These are phyloP conservation scores for Rachycentron canadum DNA, from an alignment of 2,797 vertebrate species.

Conservation along the genomic window DNA sequence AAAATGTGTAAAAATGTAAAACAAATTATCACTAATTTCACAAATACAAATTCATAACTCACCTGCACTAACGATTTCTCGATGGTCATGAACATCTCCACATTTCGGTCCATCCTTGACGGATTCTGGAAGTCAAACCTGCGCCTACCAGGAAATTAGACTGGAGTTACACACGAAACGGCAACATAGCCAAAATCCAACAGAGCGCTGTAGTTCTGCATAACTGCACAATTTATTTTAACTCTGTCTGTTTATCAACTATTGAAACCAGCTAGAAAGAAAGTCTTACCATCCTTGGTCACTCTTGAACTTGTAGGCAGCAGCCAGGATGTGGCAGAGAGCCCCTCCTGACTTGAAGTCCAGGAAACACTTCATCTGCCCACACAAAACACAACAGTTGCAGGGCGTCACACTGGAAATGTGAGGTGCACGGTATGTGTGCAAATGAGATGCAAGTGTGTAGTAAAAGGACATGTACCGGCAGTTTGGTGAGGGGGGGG, in stretches of 20 bases:
- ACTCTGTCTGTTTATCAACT: background rate
- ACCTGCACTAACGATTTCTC: slow-evolving; percentile 98
- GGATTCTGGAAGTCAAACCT: slow-evolving; percentile 99
- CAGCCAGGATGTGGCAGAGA: slow-evolving; percentile 96
- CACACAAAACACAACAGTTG: slow-evolving; percentile 34
- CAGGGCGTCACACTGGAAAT: background rate
- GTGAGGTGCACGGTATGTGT: background rate
- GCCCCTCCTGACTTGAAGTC: slow-evolving; percentile 98
- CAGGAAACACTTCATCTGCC: slow-evolving; percentile 96
- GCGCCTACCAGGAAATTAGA: slow-evolving; percentile 90
- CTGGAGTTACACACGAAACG: slow-evolving; percentile 82
- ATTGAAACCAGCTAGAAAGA: slow-evolving; percentile 59
- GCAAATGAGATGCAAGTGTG: background rate
- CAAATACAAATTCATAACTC: too few relatives aligned
- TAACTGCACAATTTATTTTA: background rate
- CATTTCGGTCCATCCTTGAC: slow-evolving; percentile 97
- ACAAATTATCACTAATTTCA: background rate
- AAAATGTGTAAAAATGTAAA: too few relatives aligned
- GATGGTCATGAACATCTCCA: slow-evolving; percentile 99
- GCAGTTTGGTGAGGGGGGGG: slow-evolving; percentile 95
- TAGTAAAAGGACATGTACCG: slow-evolving; percentile 80
- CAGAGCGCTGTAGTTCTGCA: background rate
- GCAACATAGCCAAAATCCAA: slow-evolving; percentile 49
- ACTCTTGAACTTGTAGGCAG: slow-evolving; percentile 99
- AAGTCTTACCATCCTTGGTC: slow-evolving; percentile 97